These are phyloP conservation scores for Oxyteleia sp. DNA, from an alignment of 2,888 invertebrate genomes.

Conservation along the genomic window DNA sequence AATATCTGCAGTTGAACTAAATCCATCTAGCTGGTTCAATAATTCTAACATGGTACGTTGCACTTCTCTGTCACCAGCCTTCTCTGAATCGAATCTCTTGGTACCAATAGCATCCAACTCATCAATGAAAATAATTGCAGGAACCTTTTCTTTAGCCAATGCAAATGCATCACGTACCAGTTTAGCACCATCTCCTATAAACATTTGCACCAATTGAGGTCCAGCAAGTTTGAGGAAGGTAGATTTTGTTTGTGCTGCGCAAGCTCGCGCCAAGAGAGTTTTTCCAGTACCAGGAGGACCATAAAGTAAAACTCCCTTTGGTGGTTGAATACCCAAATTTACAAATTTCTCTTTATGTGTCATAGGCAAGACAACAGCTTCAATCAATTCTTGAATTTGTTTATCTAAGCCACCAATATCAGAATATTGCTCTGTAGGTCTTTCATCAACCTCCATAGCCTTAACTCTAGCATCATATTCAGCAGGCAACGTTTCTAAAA, in stretches of 20 bases:
- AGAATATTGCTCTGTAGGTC: conserved; percentile 98
- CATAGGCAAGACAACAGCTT: conserved; percentile 98
- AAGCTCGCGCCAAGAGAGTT: conserved; percentile 99
- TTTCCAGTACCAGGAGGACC: conserved; percentile 99
- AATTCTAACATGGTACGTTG: conserved; percentile 98
- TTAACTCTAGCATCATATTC: conserved; percentile 99
- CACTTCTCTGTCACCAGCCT: conserved; percentile 99
- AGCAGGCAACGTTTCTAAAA: conserved; percentile 98
- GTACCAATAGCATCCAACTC: conserved; percentile 99
- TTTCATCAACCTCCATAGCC: conserved; percentile 99
- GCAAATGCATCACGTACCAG: conserved; percentile 99
- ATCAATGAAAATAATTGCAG: conserved; percentile 99
- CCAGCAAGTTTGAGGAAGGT: conserved; percentile 91
- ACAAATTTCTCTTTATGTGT: conserved; percentile 99
- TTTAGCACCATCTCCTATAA: conserved; percentile 99
- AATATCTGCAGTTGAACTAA: no score
- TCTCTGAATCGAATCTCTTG: conserved; percentile 99
- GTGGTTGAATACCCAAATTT: conserved; percentile 99
- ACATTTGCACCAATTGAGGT: conserved; percentile 99
- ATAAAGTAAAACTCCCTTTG: conserved; percentile 99
- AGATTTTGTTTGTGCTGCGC: conserved; percentile 91
- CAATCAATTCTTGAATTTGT: conserved; percentile 99
- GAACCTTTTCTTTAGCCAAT: conserved; percentile 99
- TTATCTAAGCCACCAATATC: conserved; percentile 99
- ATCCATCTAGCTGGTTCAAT: no score